Evolutionary conservation across 2,888 invertebrate species (phyloP).

Genomic region (Andrena trimmerana): DNA sequence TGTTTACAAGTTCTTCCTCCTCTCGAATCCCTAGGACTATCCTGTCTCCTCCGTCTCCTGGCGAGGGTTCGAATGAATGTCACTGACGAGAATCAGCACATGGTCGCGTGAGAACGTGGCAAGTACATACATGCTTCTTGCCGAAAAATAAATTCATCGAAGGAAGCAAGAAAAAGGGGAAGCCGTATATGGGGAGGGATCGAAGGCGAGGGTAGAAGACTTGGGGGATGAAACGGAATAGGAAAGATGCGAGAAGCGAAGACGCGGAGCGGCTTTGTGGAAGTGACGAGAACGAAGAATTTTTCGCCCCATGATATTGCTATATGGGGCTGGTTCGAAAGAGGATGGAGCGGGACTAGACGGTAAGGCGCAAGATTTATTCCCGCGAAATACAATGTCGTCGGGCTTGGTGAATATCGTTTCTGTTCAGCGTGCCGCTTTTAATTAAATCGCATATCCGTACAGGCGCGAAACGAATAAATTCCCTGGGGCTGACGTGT

Average conservation of each 20-base stretch:
- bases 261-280: slow-evolving; percentile 16
- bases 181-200: not conserved
- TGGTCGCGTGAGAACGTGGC: not conserved
- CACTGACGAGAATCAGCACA: not conserved
- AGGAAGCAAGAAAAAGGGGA: not conserved
- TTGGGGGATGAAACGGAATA: not conserved
- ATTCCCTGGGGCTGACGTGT: slow-evolving; percentile 65
- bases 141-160: not conserved
- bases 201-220: not conserved
- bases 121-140: not conserved
- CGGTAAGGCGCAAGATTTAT: slow-evolving; percentile 57
- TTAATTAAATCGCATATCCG: slow-evolving; percentile 71
- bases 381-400: slow-evolving; percentile 48
- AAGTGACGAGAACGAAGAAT: slow-evolving; percentile 51
- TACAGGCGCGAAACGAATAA: slow-evolving; percentile 62
- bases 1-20: not conserved
- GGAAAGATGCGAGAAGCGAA: slow-evolving; percentile 8
- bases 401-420: slow-evolving; percentile 58
- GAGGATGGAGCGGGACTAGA: not conserved
- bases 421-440: slow-evolving; percentile 57
- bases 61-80: not conserved
- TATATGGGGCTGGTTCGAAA: slow-evolving; percentile 37
- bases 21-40: slow-evolving; percentile 1
- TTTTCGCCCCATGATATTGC: slow-evolving; percentile 58
- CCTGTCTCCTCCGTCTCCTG: not conserved